Conservation (phyloP, 2,113 vertebrate genomes). For the Natator depressus region DNA sequence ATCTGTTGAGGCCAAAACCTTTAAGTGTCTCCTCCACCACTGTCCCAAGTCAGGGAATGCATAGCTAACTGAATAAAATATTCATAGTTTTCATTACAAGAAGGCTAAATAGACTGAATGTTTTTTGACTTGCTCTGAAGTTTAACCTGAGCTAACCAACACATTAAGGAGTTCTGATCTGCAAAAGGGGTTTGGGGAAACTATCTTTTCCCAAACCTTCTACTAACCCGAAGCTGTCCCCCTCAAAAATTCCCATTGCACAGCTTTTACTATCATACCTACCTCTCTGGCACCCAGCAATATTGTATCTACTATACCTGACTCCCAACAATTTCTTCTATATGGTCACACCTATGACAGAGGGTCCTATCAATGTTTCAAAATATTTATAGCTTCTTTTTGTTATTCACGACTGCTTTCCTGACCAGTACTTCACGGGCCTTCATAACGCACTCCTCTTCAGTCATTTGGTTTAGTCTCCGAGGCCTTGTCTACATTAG, state of each 20-base stretch:
- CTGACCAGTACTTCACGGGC: not conserved
- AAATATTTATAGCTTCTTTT: not conserved
- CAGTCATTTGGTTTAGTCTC: not conserved
- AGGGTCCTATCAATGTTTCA: not conserved
- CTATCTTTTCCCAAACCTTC: fast-evolving
- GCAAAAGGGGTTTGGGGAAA: fast-evolving
- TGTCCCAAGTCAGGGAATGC: not conserved
- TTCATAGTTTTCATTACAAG: not conserved
- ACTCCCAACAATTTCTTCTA: not conserved
- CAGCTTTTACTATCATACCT: not conserved
- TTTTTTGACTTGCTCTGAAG: not conserved
- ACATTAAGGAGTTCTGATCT: not conserved
- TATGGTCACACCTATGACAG: not conserved
- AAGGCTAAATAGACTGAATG: not conserved
- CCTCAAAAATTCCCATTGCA: not conserved
- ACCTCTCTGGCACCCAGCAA: not conserved
- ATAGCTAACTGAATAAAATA: not conserved
- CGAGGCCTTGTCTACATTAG: not conserved
- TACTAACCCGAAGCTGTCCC: not conserved
- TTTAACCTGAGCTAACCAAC: not conserved
- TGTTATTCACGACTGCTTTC: not conserved
- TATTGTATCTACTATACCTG: not conserved
- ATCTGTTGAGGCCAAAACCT: not conserved
- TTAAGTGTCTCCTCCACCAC: not conserved
- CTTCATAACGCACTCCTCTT: not conserved